Evolutionary conservation across 2,113 vertebrate genomes (phyloP).

Genomic region (Silurus meridionalis): DNA sequence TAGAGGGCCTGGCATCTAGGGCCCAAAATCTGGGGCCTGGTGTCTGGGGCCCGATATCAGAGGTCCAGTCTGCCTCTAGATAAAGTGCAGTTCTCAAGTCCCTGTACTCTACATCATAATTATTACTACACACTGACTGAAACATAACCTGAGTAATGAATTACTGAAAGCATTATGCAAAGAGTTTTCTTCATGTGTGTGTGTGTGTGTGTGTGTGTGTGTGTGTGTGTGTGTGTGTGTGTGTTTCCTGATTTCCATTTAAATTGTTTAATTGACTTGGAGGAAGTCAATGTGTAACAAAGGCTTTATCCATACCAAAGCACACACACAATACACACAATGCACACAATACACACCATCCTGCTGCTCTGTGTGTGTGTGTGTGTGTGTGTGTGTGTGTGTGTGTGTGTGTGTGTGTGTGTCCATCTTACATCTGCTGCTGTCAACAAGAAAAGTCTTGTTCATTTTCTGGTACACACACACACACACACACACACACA

Average conservation of each 20-base stretch:
- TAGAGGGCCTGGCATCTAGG: too few relatives aligned
- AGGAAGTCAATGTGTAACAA: constrained; percentile 35
- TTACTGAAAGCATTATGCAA: background rate
- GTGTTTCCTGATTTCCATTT: constrained; percentile 39
- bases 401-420: constrained; percentile 26
- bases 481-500: constrained; percentile 12
- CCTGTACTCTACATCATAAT: too few relatives aligned
- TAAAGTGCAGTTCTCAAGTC: background rate
- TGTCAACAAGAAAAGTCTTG: background rate
- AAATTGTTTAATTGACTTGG: constrained; percentile 42
- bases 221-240: background rate
- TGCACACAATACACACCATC: constrained; percentile 29
- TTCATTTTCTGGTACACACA: background rate
- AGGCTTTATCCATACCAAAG: constrained; percentile 34
- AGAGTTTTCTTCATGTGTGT: background rate
- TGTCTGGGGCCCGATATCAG: background rate
- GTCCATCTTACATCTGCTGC: constrained; percentile 17
- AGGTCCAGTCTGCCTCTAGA: background rate
- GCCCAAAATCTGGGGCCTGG: too few relatives aligned
- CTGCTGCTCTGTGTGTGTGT: constrained; percentile 22
- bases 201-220: background rate
- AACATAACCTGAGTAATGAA: background rate
- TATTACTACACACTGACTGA: background rate
- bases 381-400: constrained; percentile 32
- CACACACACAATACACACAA: constrained; percentile 9